phyloP scores from a whole-genome alignment of 1,140 invertebrate genomes.

The Planococcus citri region DNA sequence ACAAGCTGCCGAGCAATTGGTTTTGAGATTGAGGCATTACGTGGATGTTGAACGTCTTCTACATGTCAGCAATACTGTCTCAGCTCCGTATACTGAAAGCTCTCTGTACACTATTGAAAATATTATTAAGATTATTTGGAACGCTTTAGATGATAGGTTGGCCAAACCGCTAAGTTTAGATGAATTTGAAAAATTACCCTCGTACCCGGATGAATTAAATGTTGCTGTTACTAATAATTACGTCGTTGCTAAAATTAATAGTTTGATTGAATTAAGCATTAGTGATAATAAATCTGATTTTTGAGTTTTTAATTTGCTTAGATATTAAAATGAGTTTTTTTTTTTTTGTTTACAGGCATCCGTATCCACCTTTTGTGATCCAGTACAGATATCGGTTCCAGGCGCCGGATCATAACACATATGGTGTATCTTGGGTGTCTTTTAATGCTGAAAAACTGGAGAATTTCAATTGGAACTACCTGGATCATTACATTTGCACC shows the following conservation, averaged over 20 bases:
- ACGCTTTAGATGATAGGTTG: neutral
- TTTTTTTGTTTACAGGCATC: constrained; percentile 52
- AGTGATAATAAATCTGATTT: neutral
- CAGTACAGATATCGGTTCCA: constrained; percentile 85
- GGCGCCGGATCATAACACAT: constrained; percentile 82
- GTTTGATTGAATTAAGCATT: neutral
- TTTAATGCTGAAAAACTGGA: constrained; percentile 90
- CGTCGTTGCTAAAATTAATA: neutral
- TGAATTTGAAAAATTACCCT: neutral
- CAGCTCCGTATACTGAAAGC: neutral
- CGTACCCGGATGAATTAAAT: neutral
- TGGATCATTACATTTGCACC: constrained; percentile 93
- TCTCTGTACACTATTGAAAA: neutral
- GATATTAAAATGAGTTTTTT: neutral
- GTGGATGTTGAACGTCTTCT: neutral
- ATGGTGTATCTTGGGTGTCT: constrained; percentile 87
- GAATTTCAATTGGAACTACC: constrained; percentile 95
- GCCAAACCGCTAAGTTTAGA: neutral
- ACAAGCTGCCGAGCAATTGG: neutral
- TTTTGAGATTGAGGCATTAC: neutral
- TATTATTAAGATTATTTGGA: neutral
- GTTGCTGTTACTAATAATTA: constrained; percentile 3
- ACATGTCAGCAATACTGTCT: neutral
- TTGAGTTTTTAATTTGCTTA: neutral
- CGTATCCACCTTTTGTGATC: constrained; percentile 79